Percentiles rank a stretch among this genome's conserved stretches.
Evolutionary conservation across 1,140 invertebrate genomes (phyloP).

Genomic region (Yoshiicerus persimilis): DNA sequence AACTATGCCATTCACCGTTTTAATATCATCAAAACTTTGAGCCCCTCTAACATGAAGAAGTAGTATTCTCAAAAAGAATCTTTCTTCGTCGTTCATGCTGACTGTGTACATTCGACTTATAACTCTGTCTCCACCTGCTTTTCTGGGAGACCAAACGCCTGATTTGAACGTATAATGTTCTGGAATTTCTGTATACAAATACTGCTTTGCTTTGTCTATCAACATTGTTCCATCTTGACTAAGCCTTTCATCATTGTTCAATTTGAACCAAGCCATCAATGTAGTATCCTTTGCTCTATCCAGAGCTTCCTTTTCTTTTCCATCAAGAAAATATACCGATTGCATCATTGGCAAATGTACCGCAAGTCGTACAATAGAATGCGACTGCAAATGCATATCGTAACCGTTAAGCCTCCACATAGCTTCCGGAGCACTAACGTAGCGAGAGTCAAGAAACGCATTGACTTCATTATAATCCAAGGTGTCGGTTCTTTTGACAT

Average conservation of each 20-base stretch:
- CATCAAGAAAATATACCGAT: constrained; percentile 48
- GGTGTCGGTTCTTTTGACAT: not conserved
- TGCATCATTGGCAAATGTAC: constrained; percentile 59
- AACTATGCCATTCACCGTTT: too few relatives aligned
- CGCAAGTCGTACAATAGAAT: constrained; percentile 44
- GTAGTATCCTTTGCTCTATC: constrained; percentile 13
- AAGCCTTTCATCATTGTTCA: constrained; percentile 29
- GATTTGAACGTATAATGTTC: constrained; percentile 41
- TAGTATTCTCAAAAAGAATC: constrained; percentile 48
- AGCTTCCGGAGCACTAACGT: constrained; percentile 51
- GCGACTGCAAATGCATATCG: constrained; percentile 45
- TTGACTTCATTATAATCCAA: constrained; percentile 47
- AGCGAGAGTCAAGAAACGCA: constrained; percentile 47
- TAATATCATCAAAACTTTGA: constrained; percentile 46
- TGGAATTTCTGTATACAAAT: constrained; percentile 49
- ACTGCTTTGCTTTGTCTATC: constrained; percentile 42
- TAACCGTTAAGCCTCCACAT: constrained; percentile 49
- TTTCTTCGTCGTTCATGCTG: not conserved
- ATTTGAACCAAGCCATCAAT: constrained; percentile 45
- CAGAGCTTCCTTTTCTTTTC: constrained; percentile 25
- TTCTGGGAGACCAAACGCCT: not conserved
- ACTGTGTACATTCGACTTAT: constrained; percentile 18
- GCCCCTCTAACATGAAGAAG: constrained; percentile 48
- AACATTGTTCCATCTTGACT: too few relatives aligned
- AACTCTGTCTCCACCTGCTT: not conserved